Conservation (phyloP, 2,888 invertebrate genomes). For the Diogma glabrata region DNA sequence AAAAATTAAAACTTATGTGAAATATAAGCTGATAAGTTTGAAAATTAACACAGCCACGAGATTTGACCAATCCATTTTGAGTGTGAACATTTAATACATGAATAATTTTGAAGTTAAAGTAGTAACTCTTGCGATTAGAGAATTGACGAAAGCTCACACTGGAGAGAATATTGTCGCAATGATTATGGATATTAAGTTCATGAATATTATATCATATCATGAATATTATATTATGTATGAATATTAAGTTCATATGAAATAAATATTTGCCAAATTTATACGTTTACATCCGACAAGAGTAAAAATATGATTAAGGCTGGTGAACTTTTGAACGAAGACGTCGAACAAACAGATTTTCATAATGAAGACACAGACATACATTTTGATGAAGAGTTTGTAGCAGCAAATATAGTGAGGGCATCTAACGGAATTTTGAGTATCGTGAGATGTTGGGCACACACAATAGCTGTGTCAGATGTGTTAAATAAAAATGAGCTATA, state of each 20-base stretch:
- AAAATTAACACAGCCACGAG: constrained; percentile 2
- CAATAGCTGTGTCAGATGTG: constrained; percentile 4
- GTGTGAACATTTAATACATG: no score
- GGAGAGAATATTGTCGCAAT: constrained; percentile 3
- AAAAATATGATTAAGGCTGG: constrained; percentile 5
- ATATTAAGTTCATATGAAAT: constrained; percentile 4
- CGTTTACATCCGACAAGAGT: neutral
- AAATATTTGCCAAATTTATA: constrained; percentile 3
- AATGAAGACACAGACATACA: neutral
- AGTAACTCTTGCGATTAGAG: neutral
- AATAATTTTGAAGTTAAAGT: constrained; percentile 2
- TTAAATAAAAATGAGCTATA: constrained; percentile 4
- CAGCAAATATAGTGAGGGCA: neutral
- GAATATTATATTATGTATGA: no score
- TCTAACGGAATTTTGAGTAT: constrained; percentile 7
- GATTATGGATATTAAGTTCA: no score
- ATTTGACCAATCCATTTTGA: constrained; percentile 5
- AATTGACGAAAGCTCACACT: constrained; percentile 2
- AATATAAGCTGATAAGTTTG: constrained; percentile 2
- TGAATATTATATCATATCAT: no score
- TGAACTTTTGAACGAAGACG: neutral
- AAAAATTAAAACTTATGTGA: constrained; percentile 4
- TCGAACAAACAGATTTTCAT: neutral
- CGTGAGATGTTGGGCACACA: constrained; percentile 6
- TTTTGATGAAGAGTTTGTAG: constrained; percentile 4